Percentiles rank a stretch among this genome's conserved stretches.
These are phyloP conservation scores for Cylloceria caligata DNA, from an alignment of 2,888 invertebrate species.

Conservation along the genomic window DNA sequence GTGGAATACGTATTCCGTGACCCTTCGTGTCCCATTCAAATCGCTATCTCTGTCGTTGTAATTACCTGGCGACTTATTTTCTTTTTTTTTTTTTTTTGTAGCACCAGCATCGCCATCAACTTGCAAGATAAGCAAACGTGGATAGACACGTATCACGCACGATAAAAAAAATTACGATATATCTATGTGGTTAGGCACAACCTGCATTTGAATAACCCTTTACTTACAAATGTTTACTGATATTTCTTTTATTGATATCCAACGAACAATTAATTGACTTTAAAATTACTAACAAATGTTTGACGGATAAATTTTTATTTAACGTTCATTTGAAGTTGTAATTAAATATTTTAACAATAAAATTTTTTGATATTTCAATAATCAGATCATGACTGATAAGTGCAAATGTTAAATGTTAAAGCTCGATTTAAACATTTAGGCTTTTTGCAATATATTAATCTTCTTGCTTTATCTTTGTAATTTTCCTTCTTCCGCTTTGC, in stretches of 20 bases:
- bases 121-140: conserved; percentile 48
- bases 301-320: not conserved
- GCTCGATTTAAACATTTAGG: not conserved
- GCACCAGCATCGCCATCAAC: conserved; percentile 38
- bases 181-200: not conserved
- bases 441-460: conserved; percentile 1
- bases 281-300: not conserved
- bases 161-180: conserved; percentile 46
- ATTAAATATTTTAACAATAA: not conserved
- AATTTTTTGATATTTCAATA: too few species aligned
- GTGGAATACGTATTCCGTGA: conserved; percentile 60
- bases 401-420: not conserved
- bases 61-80: conserved; percentile 77
- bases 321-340: not conserved
- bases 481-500: conserved; percentile 19
- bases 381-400: too few species aligned
- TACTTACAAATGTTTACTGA: not conserved
- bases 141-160: conserved; percentile 61
- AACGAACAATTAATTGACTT: conserved; percentile 1
- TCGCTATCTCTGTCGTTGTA: conserved; percentile 76
- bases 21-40: conserved; percentile 77
- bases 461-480: not conserved
- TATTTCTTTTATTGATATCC: not conserved
- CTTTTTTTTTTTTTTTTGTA: conserved; percentile 49
- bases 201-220: not conserved